Evolutionary conservation across 2,888 invertebrate genomes (phyloP).

Genomic region (Iphiclides podalirius): DNA sequence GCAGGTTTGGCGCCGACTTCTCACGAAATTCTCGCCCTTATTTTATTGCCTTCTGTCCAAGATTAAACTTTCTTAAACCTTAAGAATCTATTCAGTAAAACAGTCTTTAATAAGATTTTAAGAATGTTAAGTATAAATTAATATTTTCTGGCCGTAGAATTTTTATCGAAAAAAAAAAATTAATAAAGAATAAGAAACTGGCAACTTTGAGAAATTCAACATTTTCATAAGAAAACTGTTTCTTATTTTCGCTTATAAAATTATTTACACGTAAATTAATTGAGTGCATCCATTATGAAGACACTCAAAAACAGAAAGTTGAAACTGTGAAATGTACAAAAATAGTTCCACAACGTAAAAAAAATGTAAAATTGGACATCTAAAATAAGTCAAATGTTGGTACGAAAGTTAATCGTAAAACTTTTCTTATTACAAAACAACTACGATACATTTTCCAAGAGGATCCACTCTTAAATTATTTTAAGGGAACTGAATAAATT

Average conservation of each 20-base stretch:
- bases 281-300: too few relatives aligned
- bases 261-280: too few relatives aligned
- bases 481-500: slow-evolving; percentile 50
- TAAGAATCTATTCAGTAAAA: slow-evolving; percentile 54
- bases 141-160: too few relatives aligned
- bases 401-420: slow-evolving; percentile 38
- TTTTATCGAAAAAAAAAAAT: too few relatives aligned
- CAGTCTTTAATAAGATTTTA: slow-evolving; percentile 43
- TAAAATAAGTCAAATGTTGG: slow-evolving; percentile 5
- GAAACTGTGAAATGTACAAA: too few relatives aligned
- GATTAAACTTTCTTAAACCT: slow-evolving; percentile 68
- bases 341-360: too few relatives aligned
- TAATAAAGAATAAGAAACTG: too few relatives aligned
- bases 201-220: too few relatives aligned
- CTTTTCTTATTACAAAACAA: slow-evolving; percentile 14
- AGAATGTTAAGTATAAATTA: slow-evolving; percentile 23
- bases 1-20: slow-evolving; percentile 71
- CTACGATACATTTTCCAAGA: slow-evolving; percentile 27
- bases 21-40: slow-evolving; percentile 72
- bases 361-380: too few relatives aligned
- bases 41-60: slow-evolving; percentile 75
- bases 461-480: slow-evolving; percentile 39
- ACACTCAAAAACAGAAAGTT: too few relatives aligned
- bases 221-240: too few relatives aligned
- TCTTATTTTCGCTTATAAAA: too few relatives aligned